phyloP scores from a whole-genome alignment of 2,888 invertebrate genomes.

The Caenorhabditis sinica region DNA sequence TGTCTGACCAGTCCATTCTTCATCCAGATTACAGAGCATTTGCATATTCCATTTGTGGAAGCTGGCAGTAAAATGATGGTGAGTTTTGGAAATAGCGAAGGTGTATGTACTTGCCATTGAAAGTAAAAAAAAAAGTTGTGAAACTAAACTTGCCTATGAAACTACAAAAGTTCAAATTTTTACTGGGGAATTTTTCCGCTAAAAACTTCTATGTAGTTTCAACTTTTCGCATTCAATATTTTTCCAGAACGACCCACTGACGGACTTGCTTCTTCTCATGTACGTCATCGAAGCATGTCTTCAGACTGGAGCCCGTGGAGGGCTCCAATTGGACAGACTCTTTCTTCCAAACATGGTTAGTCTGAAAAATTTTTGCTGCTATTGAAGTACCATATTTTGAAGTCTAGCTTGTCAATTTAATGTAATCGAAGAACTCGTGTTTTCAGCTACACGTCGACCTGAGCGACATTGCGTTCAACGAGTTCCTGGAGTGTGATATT shows the following conservation, averaged over 20 bases:
- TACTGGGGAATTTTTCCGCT: no score
- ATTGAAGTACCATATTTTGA: no score
- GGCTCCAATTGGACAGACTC: constrained; percentile 63
- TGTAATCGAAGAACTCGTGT: no score
- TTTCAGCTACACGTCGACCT: constrained; percentile 40
- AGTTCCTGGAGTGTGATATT: constrained; percentile 35
- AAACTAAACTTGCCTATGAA: neutral
- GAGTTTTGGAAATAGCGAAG: neutral
- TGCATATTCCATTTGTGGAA: constrained; percentile 8
- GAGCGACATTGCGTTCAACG: constrained; percentile 32
- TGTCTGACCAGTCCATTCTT: constrained; percentile 22
- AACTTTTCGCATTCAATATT: neutral
- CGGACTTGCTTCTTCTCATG: constrained; percentile 32
- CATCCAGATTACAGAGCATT: constrained; percentile 36
- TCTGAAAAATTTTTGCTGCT: no score
- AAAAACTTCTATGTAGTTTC: neutral
- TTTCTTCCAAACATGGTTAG: constrained; percentile 48
- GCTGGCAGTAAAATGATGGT: constrained; percentile 16
- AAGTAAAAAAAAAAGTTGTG: no score
- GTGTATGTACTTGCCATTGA: no score
- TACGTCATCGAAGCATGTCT: constrained; percentile 55
- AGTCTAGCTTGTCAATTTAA: no score
- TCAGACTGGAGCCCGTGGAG: constrained; percentile 51
- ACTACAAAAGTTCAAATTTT: neutral
- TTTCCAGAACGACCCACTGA: constrained; percentile 41